phyloP scores from a whole-genome alignment of 2,113 vertebrate species.

The Syngnathoides biaculeatus region DNA sequence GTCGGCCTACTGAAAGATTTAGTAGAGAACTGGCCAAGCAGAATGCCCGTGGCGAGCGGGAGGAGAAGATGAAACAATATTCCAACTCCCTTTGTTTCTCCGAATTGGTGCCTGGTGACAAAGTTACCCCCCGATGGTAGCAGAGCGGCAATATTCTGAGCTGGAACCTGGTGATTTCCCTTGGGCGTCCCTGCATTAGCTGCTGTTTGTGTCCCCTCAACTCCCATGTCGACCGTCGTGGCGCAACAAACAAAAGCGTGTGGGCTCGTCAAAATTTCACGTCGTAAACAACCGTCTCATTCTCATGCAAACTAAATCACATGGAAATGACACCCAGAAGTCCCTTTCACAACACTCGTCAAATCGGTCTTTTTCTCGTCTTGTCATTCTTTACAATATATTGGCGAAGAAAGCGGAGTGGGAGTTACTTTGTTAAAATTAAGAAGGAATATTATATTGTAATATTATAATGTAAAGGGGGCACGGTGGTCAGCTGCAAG shows the following conservation, averaged over 20 bases:
- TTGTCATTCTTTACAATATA: neutral
- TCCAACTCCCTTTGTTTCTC: constrained; percentile 23
- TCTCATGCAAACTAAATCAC: constrained; percentile 3
- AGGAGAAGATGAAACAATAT: constrained; percentile 32
- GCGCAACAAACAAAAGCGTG: constrained; percentile 3
- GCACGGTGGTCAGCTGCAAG: no score
- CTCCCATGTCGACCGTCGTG: constrained; percentile 11
- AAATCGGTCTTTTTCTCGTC: neutral
- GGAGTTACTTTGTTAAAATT: neutral
- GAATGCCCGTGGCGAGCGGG: constrained; percentile 5
- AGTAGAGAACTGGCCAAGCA: constrained; percentile 12
- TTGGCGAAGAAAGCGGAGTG: neutral
- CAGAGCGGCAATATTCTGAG: constrained; percentile 30
- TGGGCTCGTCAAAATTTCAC: constrained; percentile 1
- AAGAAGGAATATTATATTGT: neutral
- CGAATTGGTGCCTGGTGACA: neutral
- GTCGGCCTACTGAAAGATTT: constrained; percentile 20
- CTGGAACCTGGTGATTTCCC: constrained; percentile 52
- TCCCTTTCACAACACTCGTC: neutral
- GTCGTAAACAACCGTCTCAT: neutral
- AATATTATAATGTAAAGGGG: neutral
- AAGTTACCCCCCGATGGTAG: constrained; percentile 19
- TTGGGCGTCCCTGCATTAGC: constrained; percentile 2
- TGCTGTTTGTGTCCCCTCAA: constrained; percentile 12
- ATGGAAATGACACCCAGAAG: neutral